Base-by-base conservation (phyloP, 2,113 vertebrate species). In the Callipepla californica region DNA sequence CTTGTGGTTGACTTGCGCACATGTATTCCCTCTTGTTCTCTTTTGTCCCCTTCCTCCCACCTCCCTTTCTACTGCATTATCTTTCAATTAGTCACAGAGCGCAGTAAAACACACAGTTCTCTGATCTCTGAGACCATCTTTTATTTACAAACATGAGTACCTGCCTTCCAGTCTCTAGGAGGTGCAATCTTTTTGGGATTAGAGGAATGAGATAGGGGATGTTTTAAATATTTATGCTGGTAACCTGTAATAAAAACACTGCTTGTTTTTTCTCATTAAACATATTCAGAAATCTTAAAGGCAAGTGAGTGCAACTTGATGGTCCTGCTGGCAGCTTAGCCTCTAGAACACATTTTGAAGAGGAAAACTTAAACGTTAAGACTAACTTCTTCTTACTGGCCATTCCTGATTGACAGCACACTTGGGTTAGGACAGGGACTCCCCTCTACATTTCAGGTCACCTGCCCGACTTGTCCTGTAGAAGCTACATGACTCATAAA, bases 41-140 rank as follows among this genome's bases (percentile, higher is more conserved):
- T 84, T 94, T 93, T 85, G 78, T 84, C 32, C 48, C 89, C 44
- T 76, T 23, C 40, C 23, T 94, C 59, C 78, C 55, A 85, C 45
- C 58, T 87, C 74, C 21, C 50, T 87, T 53, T 91, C 62, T 62
- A 53, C 45, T 22, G 30, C 38, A 62, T 79, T 76, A 45, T 55
- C 70, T 82, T 68, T 89, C 57, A 85, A 57, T 84, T 81, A 93
- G 58, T 62, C 70, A 77, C 32, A 55, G 44, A 70, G 11, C 23
- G 84, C 73, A 65, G 28, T 28, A 93, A 86, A 90, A 79, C 53
- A 87, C 63, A 76, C 13, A 79, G 58, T 28, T 36, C 74, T 89
- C 67, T 87, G 67, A 82, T 69, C 63, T 76, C 30, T 66, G 45
- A 62, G 3, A 3, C 22, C 8, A 25, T 62, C 62, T 87, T 87